phyloP scores from a whole-genome alignment of 2,888 invertebrate species.

The Eretmocerus hayati region DNA sequence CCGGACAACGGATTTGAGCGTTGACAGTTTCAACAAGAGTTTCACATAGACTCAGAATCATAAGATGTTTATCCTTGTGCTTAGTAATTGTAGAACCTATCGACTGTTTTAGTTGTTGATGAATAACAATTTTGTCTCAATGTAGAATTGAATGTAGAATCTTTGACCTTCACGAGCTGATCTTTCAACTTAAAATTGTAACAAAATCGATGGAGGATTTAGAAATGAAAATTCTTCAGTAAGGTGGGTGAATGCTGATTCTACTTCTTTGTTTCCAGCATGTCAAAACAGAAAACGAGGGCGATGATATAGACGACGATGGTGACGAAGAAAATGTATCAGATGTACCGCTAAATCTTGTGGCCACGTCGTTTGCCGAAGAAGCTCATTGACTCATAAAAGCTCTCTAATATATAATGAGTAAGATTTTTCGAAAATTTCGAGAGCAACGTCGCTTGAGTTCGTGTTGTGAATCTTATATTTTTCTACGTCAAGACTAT shows the following conservation, averaged over 20 bases:
- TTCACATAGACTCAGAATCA: too few species aligned
- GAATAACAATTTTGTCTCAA: too few species aligned
- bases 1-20: too few species aligned
- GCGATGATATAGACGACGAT: constrained; percentile 40
- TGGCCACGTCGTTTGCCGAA: constrained; percentile 62
- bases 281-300: constrained; percentile 37
- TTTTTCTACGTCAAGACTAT: constrained; percentile 15
- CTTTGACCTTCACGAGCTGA: too few species aligned
- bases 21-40: too few species aligned
- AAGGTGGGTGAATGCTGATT: not conserved
- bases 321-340: constrained; percentile 51
- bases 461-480: constrained; percentile 12
- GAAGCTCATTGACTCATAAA: constrained; percentile 50
- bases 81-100: not conserved
- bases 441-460: not conserved
- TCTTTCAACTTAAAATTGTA: too few species aligned
- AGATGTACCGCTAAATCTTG: constrained; percentile 64
- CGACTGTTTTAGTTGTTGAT: not conserved
- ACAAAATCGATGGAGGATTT: too few species aligned
- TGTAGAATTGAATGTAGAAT: too few species aligned
- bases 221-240: not conserved
- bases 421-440: not conserved
- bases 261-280: constrained; percentile 27
- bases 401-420: constrained; percentile 19
- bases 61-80: too few species aligned